Base-by-base conservation (phyloP, 2,113 vertebrate genomes). In the Oceanodroma tethys region DNA sequence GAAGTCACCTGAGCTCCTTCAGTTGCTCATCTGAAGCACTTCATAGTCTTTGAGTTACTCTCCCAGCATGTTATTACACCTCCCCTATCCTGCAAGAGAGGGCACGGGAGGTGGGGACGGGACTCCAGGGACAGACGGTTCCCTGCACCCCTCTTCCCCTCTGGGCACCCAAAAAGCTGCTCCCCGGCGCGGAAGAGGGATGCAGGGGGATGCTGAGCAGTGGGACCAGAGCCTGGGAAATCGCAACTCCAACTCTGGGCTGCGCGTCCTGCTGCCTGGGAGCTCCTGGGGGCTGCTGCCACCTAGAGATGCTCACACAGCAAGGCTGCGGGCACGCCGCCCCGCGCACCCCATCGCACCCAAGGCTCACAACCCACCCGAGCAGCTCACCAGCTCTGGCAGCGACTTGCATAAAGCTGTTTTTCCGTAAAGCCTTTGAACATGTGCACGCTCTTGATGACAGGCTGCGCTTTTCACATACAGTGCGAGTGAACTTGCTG, bases 281-380 rank as follows among this genome's bases (percentile, higher is more conserved):
- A 95, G 94, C 94, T 95, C 91, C 94, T 93, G 95, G 91, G 95
- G 93, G 89, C 86, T 97, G 95, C 95, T 96, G 95, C 97, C 97
- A 97, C 70, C 95, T 95, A 97, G 91, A 97, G 96, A 92, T 95
- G 83, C 81, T 89, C 62, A 3, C 7, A 13, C 26, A 42, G 84
- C 20, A 88, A n/a, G 62, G n/a, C 89, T 81, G 73, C 20, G 4
- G 71, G 71, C 86, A 38, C 22, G 6, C 36, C 6, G 4, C 27
- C 48, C 36, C 4, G 10, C 3, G 11, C 21, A 1, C 63, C 70
- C 47, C 80, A 48, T 3, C 10, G 5, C 66, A 13, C 26, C 43
- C 52, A 29, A 48, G 5, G 23, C 43, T 68, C 56, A 15, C 55
- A 19, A 14, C 21, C 25, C 52, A 50, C 13, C 32, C 6, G 0